Conservation (phyloP, 2,113 vertebrate genomes). For the Cyanocitta stelleri region DNA sequence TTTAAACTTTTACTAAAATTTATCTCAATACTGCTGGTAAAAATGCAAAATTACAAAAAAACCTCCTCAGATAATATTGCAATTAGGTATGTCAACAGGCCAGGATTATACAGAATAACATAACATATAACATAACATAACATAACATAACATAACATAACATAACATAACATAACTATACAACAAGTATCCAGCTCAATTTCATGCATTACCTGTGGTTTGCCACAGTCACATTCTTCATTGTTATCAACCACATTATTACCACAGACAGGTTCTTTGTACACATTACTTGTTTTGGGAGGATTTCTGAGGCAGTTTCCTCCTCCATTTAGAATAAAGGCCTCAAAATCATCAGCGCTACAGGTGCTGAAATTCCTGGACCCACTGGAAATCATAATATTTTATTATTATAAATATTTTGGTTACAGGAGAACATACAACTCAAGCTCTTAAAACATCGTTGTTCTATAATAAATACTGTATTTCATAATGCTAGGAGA, state of each 20-base stretch:
- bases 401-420: not conserved
- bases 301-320: constrained; percentile 82
- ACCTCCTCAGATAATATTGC: not conserved
- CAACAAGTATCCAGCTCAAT: not conserved
- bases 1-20: not conserved
- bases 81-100: not conserved
- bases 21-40: not conserved
- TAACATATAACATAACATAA: not conserved
- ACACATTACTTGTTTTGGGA: constrained; percentile 66
- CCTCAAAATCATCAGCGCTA: constrained; percentile 78
- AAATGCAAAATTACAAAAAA: not conserved
- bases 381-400: constrained; percentile 63
- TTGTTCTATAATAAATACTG: not conserved
- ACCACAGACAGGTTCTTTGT: constrained; percentile 75
- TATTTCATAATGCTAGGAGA: not conserved
- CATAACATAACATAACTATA: too few relatives aligned
- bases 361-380: constrained; percentile 78
- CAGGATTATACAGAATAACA: not conserved
- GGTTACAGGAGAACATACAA: not conserved
- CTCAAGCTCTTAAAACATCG: not conserved
- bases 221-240: constrained; percentile 88
- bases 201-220: constrained; percentile 68
- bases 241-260: constrained; percentile 77
- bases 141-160: too few relatives aligned
- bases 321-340: constrained; percentile 71